These are phyloP conservation scores for Nephrotoma appendiculata DNA, from an alignment of 2,888 invertebrate genomes.

Conservation along the genomic window DNA sequence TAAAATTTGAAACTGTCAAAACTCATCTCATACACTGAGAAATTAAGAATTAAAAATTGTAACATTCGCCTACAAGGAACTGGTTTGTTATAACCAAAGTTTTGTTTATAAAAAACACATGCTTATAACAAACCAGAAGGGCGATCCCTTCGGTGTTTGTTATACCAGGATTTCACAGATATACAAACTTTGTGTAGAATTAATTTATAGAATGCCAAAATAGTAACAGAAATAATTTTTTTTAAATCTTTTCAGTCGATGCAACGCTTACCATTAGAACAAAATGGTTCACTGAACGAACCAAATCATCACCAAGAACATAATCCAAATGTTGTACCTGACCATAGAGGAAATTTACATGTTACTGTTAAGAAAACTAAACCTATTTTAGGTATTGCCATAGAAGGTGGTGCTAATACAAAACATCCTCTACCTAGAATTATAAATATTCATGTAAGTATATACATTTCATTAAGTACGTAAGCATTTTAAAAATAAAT, in stretches of 20 bases:
- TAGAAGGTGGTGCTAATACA: constrained; percentile 94
- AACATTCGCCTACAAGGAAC: too few relatives aligned
- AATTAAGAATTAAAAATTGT: too few relatives aligned
- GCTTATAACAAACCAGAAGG: too few relatives aligned
- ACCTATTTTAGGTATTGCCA: constrained; percentile 89
- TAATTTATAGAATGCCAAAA: too few relatives aligned
- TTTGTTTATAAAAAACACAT: too few relatives aligned
- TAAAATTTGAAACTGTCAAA: too few relatives aligned
- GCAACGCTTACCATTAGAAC: constrained; percentile 50
- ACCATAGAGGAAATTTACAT: constrained; percentile 76
- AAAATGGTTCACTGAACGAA: constrained; percentile 36
- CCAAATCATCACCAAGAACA: constrained; percentile 36
- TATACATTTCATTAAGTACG: neutral
- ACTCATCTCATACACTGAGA: too few relatives aligned
- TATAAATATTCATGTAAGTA: constrained; percentile 87
- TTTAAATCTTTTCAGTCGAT: constrained; percentile 40
- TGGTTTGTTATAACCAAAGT: too few relatives aligned
- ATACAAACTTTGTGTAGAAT: too few relatives aligned
- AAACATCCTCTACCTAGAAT: constrained; percentile 89
- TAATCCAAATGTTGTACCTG: constrained; percentile 57
- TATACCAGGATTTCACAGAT: too few relatives aligned
- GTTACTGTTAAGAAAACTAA: constrained; percentile 86
- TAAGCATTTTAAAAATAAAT: neutral
- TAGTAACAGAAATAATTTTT: neutral
- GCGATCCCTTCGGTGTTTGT: too few relatives aligned